These are phyloP conservation scores for Poecilia gillii DNA, from an alignment of 2,797 vertebrate species.

Conservation along the genomic window DNA sequence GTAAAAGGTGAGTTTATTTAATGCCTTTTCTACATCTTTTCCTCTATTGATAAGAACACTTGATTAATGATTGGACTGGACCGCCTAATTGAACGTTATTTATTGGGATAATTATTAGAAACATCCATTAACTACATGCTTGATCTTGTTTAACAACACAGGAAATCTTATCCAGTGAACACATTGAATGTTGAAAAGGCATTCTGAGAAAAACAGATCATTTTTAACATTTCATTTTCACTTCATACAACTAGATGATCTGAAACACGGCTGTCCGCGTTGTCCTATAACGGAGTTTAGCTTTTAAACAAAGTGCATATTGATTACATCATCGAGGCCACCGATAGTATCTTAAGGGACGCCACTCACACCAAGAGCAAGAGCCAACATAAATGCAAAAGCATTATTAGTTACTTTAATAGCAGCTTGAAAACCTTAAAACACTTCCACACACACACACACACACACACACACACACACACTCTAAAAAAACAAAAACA, in stretches of 20 bases:
- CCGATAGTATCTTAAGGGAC: slow-evolving; percentile 56
- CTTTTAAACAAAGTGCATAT: slow-evolving; percentile 72
- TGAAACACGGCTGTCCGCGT: slow-evolving; percentile 9
- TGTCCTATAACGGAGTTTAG: slow-evolving; percentile 39
- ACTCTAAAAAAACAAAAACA: slow-evolving; percentile 37
- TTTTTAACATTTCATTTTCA: slow-evolving; percentile 11
- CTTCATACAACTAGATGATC: slow-evolving; percentile 19
- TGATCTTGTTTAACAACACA: neutral
- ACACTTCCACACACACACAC: slow-evolving; percentile 50
- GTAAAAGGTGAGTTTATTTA: neutral
- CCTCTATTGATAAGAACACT: neutral
- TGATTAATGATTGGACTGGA: slow-evolving; percentile 12
- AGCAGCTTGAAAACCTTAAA: slow-evolving; percentile 54
- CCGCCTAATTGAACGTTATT: slow-evolving; percentile 13
- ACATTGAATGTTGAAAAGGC: slow-evolving; percentile 16
- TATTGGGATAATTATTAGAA: slow-evolving; percentile 17
- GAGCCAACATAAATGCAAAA: slow-evolving; percentile 59
- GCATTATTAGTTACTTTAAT: slow-evolving; percentile 57
- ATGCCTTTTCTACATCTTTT: neutral
- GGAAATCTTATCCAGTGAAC: slow-evolving; percentile 13
- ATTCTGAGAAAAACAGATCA: slow-evolving; percentile 25
- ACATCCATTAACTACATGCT: slow-evolving; percentile 10
- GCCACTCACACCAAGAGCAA: slow-evolving; percentile 49
- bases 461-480: slow-evolving; percentile 19
- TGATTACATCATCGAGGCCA: slow-evolving; percentile 69